Evolutionary conservation across 2,113 vertebrate species (phyloP).

Genomic region (Tauraco erythrolophus): DNA sequence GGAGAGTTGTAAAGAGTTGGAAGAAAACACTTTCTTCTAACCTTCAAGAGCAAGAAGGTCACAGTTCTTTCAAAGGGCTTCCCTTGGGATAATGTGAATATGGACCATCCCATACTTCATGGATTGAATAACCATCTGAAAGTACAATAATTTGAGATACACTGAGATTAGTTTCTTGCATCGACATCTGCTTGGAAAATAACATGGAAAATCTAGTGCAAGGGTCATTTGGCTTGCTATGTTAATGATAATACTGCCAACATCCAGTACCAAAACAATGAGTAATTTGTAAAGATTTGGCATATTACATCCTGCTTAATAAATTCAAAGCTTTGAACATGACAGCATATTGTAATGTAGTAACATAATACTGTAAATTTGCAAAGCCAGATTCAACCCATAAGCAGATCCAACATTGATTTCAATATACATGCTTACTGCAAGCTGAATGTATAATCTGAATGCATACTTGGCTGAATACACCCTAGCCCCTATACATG

Average conservation of each 20-base stretch:
- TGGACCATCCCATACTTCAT: neutral
- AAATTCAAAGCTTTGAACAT: conserved; percentile 33
- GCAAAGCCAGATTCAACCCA: neutral
- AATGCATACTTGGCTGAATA: neutral
- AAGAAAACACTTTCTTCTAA: neutral
- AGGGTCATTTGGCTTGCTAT: conserved; percentile 29
- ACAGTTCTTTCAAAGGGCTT: conserved; percentile 5
- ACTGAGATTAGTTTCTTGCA: conserved; percentile 23
- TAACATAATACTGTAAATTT: conserved; percentile 1
- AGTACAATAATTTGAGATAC: conserved; percentile 35
- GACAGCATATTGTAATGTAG: conserved; percentile 32
- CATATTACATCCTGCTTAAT: conserved; percentile 44
- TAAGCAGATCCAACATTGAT: neutral
- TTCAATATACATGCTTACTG: neutral
- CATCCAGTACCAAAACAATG: conserved; percentile 28
- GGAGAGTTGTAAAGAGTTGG: neutral
- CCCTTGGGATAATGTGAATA: neutral
- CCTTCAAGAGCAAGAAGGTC: neutral
- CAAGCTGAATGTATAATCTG: neutral
- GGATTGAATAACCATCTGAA: conserved; percentile 29
- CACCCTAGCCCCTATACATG: neutral
- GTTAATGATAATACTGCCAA: conserved; percentile 34
- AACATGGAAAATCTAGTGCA: conserved; percentile 25
- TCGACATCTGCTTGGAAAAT: conserved; percentile 39
- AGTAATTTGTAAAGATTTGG: conserved; percentile 49